phyloP scores from a whole-genome alignment of 2,113 vertebrate species.

The Pteropus alecto region DNA sequence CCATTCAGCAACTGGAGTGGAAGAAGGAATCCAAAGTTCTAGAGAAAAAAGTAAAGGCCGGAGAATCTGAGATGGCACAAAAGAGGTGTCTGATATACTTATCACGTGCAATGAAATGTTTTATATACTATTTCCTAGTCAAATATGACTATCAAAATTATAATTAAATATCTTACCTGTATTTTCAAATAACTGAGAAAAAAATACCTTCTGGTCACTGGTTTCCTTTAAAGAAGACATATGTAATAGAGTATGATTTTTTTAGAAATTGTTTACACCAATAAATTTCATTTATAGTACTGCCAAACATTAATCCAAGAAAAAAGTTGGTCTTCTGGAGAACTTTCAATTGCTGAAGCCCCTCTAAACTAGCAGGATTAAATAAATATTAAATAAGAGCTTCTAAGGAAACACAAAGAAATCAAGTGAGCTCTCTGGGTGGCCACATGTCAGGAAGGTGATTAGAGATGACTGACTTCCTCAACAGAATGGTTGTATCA shows the following conservation, averaged over 20 bases:
- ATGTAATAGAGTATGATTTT: neutral
- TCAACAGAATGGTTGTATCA: neutral
- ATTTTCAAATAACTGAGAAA: conserved; percentile 23
- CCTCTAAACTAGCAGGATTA: conserved; percentile 8
- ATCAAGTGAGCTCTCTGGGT: neutral
- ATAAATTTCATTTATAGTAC: conserved; percentile 20
- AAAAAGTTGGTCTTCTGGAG: neutral
- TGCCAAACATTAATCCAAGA: conserved; percentile 27
- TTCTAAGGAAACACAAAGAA: neutral
- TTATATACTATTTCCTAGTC: neutral
- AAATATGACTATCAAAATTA: neutral
- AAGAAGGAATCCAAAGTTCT: neutral
- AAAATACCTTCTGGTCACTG: neutral
- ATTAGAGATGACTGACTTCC: neutral
- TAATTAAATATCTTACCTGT: neutral
- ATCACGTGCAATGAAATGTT: neutral
- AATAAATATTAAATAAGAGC: neutral
- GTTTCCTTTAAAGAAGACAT: conserved; percentile 14
- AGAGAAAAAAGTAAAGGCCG: neutral
- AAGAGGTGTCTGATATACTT: neutral
- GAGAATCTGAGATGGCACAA: neutral
- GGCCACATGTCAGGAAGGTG: neutral
- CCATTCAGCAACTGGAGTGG: neutral
- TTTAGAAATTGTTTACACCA: neutral
- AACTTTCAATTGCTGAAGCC: neutral